Conservation (phyloP, 2,888 invertebrate genomes). For the Vanessa cardui region DNA sequence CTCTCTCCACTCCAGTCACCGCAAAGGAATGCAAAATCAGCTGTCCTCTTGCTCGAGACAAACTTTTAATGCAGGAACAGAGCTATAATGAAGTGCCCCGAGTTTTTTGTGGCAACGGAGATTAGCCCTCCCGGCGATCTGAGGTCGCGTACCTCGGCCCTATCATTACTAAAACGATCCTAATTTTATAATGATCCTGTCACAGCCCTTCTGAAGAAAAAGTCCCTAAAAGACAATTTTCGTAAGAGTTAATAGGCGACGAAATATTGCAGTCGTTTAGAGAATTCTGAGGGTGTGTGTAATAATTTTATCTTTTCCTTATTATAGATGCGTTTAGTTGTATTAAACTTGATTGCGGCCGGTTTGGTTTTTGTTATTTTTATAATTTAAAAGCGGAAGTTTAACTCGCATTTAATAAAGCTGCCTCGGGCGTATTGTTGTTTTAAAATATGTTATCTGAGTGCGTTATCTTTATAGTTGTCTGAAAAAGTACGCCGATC, state of each 20-base stretch:
- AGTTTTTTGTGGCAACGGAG: slow-evolving; percentile 68
- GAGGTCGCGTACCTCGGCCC: slow-evolving; percentile 70
- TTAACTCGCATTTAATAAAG: slow-evolving; percentile 28
- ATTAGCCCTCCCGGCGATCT: slow-evolving; percentile 73
- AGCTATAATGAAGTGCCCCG: slow-evolving; percentile 75
- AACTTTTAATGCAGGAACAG: slow-evolving; percentile 48
- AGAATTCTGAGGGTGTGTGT: slow-evolving; percentile 62
- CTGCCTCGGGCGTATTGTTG: slow-evolving; percentile 23
- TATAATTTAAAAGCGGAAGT: slow-evolving; percentile 48
- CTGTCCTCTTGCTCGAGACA: slow-evolving; percentile 47
- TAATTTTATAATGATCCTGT: slow-evolving; percentile 82
- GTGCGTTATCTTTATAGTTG: slow-evolving; percentile 21
- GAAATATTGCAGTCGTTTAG: slow-evolving; percentile 73
- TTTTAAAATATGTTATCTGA: slow-evolving; percentile 15
- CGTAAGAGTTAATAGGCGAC: slow-evolving; percentile 66
- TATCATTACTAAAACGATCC: slow-evolving; percentile 80
- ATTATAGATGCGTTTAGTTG: slow-evolving; percentile 38
- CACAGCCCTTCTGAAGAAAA: slow-evolving; percentile 71
- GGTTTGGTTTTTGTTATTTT: slow-evolving; percentile 28
- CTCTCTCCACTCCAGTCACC: slow-evolving; percentile 51
- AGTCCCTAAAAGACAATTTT: slow-evolving; percentile 76
- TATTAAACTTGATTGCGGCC: slow-evolving; percentile 34
- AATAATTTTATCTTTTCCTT: slow-evolving; percentile 54
- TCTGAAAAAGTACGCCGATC: slow-evolving; percentile 1
- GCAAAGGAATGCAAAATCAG: slow-evolving; percentile 65